phyloP scores from a whole-genome alignment of 1,140 invertebrate genomes.

The Drosophila ficusphila region DNA sequence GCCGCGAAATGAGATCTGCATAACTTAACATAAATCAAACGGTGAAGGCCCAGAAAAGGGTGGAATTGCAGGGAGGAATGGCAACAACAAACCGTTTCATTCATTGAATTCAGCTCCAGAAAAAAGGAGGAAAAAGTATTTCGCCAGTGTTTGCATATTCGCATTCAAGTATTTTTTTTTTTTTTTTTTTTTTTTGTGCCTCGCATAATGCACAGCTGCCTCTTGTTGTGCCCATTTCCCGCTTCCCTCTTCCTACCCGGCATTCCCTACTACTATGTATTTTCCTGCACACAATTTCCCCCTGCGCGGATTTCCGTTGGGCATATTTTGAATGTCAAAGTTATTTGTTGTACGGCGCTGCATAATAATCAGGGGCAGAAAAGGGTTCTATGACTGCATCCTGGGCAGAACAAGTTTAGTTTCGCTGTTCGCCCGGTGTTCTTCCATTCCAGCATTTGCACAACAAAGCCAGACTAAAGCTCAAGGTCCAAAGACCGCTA shows the following conservation, averaged over 20 bases:
- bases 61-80: slow-evolving; percentile 14
- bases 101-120: slow-evolving; percentile 57
- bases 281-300: slow-evolving; percentile 14
- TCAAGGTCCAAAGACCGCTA: slow-evolving; percentile 62
- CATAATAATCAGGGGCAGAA: slow-evolving; percentile 32
- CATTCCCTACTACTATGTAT: neutral
- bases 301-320: slow-evolving; percentile 43
- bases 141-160: slow-evolving; percentile 31
- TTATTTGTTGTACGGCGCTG: slow-evolving; percentile 47
- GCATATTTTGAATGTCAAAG: slow-evolving; percentile 75
- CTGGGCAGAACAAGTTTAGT: slow-evolving; percentile 41
- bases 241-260: neutral
- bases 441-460: slow-evolving; percentile 14
- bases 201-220: slow-evolving; percentile 35
- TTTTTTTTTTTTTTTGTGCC: neutral
- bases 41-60: slow-evolving; percentile 41
- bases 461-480: slow-evolving; percentile 34
- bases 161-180: slow-evolving; percentile 12
- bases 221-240: slow-evolving; percentile 21
- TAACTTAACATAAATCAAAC: slow-evolving; percentile 61
- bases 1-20: slow-evolving; percentile 53
- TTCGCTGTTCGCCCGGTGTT: slow-evolving; percentile 12
- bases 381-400: slow-evolving; percentile 37
- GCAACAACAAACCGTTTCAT: slow-evolving; percentile 55
- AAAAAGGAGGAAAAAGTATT: slow-evolving; percentile 24